A percentile compares a stretch with the other conserved stretches of the same genome.
Conservation (phyloP, 1,140 invertebrate genomes). For the Caenorhabditis latens region DNA sequence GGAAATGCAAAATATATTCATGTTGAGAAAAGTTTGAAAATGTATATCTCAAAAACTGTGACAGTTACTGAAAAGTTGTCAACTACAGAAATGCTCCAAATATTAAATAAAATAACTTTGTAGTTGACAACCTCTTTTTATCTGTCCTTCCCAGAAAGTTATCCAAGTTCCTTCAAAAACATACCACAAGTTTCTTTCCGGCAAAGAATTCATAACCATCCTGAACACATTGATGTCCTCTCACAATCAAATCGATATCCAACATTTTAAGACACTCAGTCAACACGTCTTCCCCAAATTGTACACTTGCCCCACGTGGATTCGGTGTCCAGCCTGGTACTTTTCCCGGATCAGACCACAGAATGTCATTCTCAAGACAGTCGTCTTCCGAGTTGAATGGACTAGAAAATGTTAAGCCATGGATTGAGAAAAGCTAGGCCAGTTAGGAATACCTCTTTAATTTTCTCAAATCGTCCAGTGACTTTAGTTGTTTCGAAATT, state of each 20-base stretch:
- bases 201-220: slow-evolving; percentile 54
- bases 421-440: neutral
- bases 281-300: slow-evolving; percentile 70
- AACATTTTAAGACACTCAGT: slow-evolving; percentile 58
- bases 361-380: neutral
- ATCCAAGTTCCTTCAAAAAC: neutral
- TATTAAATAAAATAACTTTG: no score
- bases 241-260: slow-evolving; percentile 64
- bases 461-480: slow-evolving; percentile 5
- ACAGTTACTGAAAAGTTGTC: no score
- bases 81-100: no score
- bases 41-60: no score
- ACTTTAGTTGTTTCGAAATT: slow-evolving; percentile 29
- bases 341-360: slow-evolving; percentile 16
- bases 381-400: slow-evolving; percentile 25
- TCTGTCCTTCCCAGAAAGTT: no score
- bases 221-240: slow-evolving; percentile 63
- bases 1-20: neutral
- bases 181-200: slow-evolving; percentile 42
- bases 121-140: no score
- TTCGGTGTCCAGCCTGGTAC: slow-evolving; percentile 26
- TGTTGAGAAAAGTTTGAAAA: no score
- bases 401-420: neutral
- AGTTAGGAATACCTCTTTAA: neutral
- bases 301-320: slow-evolving; percentile 65